Evolutionary conservation across 2,113 vertebrate genomes (phyloP), one percentile per base, ranked within the genome.

Genomic region (Neodontobutis hainanensis): DNA sequence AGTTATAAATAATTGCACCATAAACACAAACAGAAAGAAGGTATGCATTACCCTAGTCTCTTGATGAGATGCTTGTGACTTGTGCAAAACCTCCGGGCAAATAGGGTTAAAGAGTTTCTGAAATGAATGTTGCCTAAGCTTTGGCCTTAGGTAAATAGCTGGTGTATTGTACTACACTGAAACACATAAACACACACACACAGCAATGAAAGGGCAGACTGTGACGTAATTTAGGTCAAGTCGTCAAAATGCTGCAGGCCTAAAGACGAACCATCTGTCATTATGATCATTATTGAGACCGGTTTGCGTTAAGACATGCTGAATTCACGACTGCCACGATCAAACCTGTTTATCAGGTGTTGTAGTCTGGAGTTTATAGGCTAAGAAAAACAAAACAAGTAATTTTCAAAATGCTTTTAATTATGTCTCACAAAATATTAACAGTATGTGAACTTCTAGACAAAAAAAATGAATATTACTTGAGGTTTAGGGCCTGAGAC

Each of bases 1-100:
- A 10, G 27, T 35, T 35, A 14, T 11, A 11, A 53, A 14, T 53
- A 14, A 53, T 35, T 53, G 11, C 51, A 11, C 1, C 38, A 40
- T 8, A 40, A 40, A 40, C 38, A 40, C 50, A 53, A 45, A 47
- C 19, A 57, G 43, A 61, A 66, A 61, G 70, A 55, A 14, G 3
- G 45, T 49, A 35, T 32, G 3, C 15, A 63, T 69, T 60, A 60
- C 67, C 47, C 43, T 1, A 0, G 44, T 16, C 11, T 61, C 60
- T 27, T 73, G 65, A 77, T 70, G 68, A 68, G 67, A 77, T 4
- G 14, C 69, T 75, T 76, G 69, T 75, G 77, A 82, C 70, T 27
- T 27, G 19, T 70, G 43, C 14, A 49, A 70, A 35, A 67, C 43
- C 52, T 65, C 57, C 27, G 19, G 19, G 35, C 48, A 66, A 82